Evolutionary conservation across 2,888 invertebrate species (phyloP), one percentile per base, ranked within the genome.

Genomic region (Drosophila vallismaia): DNA sequence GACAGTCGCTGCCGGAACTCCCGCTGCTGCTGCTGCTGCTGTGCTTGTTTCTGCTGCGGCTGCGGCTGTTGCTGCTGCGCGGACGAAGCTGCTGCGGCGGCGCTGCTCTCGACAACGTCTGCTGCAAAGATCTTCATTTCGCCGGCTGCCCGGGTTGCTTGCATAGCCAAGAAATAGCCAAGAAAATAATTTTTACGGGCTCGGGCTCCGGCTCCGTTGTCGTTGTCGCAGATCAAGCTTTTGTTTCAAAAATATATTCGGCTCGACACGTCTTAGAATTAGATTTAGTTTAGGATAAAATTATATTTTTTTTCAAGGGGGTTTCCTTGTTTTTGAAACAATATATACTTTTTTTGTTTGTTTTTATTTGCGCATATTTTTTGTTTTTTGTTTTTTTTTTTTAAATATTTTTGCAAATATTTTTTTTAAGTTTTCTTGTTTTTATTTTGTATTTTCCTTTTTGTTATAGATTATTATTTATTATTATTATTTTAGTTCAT

Each of bases 51-150:
- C 19, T 73, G 70, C 14, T 66, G 77, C 44, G 55, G 24, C 40
- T n/a, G 42, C 48, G 51, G 45, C 36, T n/a, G n/a, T n/a, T 59
- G 64, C 60, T 55, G 64, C 36, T 74, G 76, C 57, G 31, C 24
- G 57, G 49, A 26, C 10, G 62, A 19, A 26, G 44, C 55, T 29
- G 63, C 42, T 19, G 58, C 45, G 4, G 49, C 53, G 14, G 51
- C 36, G 31, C 51, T 57, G 38, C 52, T 66, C 56, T 64, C 69
- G 60, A 49, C 71, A 69, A 78, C 74, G 64, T 75, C 84, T 24
- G 81, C 60, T 57, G 86, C 73, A 78, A 88, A 83, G 63, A 89
- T 89, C 76, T 90, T 90, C 81, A 90, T 88, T 9, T 73, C 50
- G 26, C 44, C 49, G 40, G 60, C 33, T 14, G 64, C 62, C 45